Conservation (phyloP, 2,113 vertebrate species). For the Cottus gobio region DNA sequence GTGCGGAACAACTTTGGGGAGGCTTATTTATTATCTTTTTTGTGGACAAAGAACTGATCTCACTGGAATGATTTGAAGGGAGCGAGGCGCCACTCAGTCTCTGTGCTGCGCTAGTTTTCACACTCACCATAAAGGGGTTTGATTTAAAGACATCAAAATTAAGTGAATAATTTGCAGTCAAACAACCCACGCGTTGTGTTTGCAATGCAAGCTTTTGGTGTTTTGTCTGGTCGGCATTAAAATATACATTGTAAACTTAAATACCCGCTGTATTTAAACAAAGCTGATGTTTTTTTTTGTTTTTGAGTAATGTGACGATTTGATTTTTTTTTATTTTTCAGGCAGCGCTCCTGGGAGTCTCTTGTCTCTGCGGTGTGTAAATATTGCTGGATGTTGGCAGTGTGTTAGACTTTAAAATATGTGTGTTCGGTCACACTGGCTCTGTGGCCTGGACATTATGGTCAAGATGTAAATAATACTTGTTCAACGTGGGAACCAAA, state of each 20-base stretch:
- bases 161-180: constrained; percentile 16
- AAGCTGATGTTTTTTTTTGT: constrained; percentile 26
- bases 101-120: constrained; percentile 1
- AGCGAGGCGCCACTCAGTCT: neutral
- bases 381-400: constrained; percentile 73
- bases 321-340: constrained; percentile 10
- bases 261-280: constrained; percentile 24
- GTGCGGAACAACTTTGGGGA: constrained; percentile 47
- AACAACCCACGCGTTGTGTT: neutral
- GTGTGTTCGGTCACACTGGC: constrained; percentile 77
- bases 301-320: constrained; percentile 27
- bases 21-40: constrained; percentile 76
- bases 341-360: constrained; percentile 14
- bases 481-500: constrained; percentile 67
- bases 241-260: constrained; percentile 20
- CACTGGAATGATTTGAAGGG: constrained; percentile 59
- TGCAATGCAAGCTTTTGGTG: constrained; percentile 10
- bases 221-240: constrained; percentile 29
- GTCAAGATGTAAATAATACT: constrained; percentile 82
- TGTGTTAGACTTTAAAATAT: constrained; percentile 68
- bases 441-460: constrained; percentile 71
- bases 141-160: constrained; percentile 20
- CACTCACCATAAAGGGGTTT: constrained; percentile 16
- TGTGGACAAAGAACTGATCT: constrained; percentile 56
- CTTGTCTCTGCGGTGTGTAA: constrained; percentile 74